phyloP scores from a whole-genome alignment of 2,797 vertebrate species.

The Poeciliopsis presidionis region DNA sequence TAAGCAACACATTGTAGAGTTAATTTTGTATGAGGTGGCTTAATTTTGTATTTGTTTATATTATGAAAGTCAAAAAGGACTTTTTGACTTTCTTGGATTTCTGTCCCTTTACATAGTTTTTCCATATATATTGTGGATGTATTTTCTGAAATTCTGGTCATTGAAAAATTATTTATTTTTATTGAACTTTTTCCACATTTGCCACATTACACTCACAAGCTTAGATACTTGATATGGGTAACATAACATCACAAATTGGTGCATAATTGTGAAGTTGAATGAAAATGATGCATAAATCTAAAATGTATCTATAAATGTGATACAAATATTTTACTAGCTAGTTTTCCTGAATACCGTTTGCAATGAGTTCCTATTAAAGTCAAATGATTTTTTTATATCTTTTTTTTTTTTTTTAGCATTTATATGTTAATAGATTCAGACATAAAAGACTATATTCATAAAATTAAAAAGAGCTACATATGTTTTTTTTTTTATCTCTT shows the following conservation, averaged over 20 bases:
- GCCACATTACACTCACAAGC: no score
- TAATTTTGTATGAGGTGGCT: background rate
- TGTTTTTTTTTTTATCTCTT: background rate
- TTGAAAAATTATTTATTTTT: no score
- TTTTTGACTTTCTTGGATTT: background rate
- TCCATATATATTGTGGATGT: background rate
- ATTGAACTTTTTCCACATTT: no score
- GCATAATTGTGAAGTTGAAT: no score
- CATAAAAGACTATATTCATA: background rate
- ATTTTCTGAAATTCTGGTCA: no score
- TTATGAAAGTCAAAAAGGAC: background rate
- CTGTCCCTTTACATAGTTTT: background rate
- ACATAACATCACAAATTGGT: no score
- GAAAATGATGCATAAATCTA: no score
- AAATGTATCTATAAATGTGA: no score
- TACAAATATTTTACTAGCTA: no score
- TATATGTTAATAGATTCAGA: background rate
- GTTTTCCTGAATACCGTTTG: background rate
- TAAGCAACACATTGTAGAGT: background rate
- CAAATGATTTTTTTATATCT: background rate
- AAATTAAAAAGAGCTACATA: background rate
- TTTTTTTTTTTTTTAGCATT: no score
- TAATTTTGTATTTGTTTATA: background rate
- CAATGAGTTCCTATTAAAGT: background rate
- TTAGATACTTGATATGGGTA: no score